These are phyloP conservation scores for Anguilla japonica DNA, from an alignment of 2,113 vertebrate species.

Conservation along the genomic window DNA sequence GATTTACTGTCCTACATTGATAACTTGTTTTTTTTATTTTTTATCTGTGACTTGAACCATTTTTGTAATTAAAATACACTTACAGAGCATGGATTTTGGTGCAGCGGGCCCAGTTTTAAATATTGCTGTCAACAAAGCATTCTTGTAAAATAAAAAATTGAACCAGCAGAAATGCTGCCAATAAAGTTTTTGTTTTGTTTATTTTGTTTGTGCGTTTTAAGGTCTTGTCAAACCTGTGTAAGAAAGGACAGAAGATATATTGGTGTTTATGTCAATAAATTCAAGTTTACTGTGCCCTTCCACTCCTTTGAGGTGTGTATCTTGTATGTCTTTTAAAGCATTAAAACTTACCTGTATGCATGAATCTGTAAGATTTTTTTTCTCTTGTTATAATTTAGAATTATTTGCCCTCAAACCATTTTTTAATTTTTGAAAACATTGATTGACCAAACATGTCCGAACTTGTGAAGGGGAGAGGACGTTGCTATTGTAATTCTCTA, in stretches of 20 bases:
- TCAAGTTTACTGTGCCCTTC: constrained; percentile 86
- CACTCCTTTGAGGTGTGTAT: constrained; percentile 52
- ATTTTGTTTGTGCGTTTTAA: constrained; percentile 67
- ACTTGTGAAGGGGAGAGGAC: constrained; percentile 68
- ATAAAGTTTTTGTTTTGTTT: constrained; percentile 52
- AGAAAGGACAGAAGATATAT: constrained; percentile 82
- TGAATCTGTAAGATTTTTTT: constrained; percentile 75
- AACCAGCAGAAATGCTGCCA: constrained; percentile 66
- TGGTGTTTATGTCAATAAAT: constrained; percentile 90
- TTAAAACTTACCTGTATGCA: constrained; percentile 82
- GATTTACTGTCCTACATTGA: constrained; percentile 75
- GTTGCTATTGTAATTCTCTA: constrained; percentile 71
- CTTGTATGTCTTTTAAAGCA: constrained; percentile 82
- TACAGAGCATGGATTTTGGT: constrained; percentile 55
- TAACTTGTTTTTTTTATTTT: constrained; percentile 62
- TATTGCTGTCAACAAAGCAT: constrained; percentile 53
- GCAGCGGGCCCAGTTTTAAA: constrained; percentile 51
- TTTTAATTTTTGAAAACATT: constrained; percentile 45
- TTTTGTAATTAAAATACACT: constrained; percentile 66
- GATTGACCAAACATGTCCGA: constrained; percentile 57
- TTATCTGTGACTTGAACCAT: constrained; percentile 79
- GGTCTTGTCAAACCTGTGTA: constrained; percentile 86
- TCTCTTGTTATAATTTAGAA: constrained; percentile 66
- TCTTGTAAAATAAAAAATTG: constrained; percentile 68
- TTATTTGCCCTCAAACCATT: constrained; percentile 56